Evolutionary conservation across 2,113 vertebrate genomes (phyloP).

Genomic region (Silurus meridionalis): DNA sequence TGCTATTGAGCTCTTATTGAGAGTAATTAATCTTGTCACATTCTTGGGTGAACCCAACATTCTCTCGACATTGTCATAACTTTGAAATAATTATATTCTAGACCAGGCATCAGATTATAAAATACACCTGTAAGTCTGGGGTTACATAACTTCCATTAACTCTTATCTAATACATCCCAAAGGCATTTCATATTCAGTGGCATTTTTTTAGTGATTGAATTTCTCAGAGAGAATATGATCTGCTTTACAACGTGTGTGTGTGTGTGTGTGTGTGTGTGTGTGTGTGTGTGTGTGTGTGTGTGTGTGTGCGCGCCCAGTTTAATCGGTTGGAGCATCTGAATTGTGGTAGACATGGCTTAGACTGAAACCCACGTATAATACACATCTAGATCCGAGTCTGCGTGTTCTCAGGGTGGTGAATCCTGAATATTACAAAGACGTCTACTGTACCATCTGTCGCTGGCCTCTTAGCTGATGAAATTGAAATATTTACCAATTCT

Average conservation of each 20-base stretch:
- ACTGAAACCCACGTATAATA: background rate
- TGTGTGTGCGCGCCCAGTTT: background rate
- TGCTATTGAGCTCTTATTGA: too few relatives aligned
- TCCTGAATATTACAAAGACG: conserved; percentile 40
- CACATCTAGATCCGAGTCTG: background rate
- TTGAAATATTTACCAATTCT: conserved; percentile 50
- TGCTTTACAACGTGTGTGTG: background rate
- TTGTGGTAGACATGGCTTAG: conserved; percentile 10
- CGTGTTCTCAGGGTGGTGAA: conserved; percentile 27
- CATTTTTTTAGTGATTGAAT: conserved; percentile 28
- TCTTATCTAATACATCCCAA: conserved; percentile 15
- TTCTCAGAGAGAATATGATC: conserved; percentile 1
- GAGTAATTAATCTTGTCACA: background rate
- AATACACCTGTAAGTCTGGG: background rate
- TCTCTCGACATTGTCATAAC: background rate
- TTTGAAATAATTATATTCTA: background rate
- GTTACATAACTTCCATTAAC: conserved; percentile 19
- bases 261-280: background rate
- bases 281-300: conserved; percentile 1
- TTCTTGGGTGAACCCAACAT: background rate
- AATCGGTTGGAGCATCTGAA: conserved; percentile 36
- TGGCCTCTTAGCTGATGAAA: conserved; percentile 52
- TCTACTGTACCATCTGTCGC: conserved; percentile 46
- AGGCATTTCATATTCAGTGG: conserved; percentile 24
- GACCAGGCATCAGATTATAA: background rate